Base-by-base conservation (phyloP, 1,140 invertebrate genomes). In the Littorina saxatilis region DNA sequence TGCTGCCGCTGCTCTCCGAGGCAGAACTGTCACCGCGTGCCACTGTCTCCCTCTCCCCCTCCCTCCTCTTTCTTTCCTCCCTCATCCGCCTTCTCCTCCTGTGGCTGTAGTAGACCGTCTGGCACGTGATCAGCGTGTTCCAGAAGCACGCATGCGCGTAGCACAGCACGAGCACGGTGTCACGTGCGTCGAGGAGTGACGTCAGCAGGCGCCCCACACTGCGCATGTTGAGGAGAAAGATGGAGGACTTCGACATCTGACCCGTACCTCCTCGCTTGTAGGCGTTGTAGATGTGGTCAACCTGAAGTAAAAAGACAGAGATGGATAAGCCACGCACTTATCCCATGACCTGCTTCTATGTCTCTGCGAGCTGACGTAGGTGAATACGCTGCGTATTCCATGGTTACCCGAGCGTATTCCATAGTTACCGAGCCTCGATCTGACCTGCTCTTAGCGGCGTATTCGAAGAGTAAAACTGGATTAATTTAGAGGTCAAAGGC, bases 111-210 rank as follows among this genome's bases (percentile, higher is more conserved):
- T 43, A 68, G 17, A 79, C 37, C 3, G 61, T 68, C 63, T 79
- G 77, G 37, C 58, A 79, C 23, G 77, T 68, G 37, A 68, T 40
- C 4, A 68, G 29, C 7, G 77, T 68, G 37, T 79, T 68, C 77
- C 77, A 79, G 13, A 68, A 68, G 55, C 77, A 79, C 9, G 58
- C 43, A 35, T 79, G 77, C 15, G 61, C 47, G 39, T 79, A 68
- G 63, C 63, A 68, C 27, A 79, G 43, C 58, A 79, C 77, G 9
- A 79, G 37, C 11, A 79, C 35, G 17, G 20, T 50, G 63, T 79
- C 77, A 20, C 63, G 2, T n/a, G 77, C 68, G 58, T 79, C 77
- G 23, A 79, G 27, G 15, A 61, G 13, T 32, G 77, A 68, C n/a
- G 77, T 79, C 63, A 70, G 11, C 40, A 79, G 37, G 23, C 77